phyloP scores from a whole-genome alignment of 1,140 invertebrate genomes.

The Chironomus tepperi region DNA sequence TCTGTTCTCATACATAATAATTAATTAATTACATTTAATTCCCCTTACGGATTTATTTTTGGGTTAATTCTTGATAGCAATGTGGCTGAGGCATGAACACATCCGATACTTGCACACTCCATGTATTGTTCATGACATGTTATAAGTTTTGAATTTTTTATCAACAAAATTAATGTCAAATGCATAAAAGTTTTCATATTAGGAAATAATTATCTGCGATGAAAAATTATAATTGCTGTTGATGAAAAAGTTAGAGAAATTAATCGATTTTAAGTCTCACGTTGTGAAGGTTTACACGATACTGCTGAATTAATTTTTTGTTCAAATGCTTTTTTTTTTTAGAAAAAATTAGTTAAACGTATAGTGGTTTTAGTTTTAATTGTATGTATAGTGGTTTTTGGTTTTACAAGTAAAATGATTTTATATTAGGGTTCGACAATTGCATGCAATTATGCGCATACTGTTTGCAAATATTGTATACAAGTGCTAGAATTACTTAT shows the following conservation, averaged over 20 bases:
- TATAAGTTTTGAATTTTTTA: background rate
- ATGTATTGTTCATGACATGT: background rate
- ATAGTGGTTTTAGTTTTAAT: background rate
- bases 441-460: too few relatives aligned
- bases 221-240: background rate
- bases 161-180: background rate
- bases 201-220: background rate
- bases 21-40: too few relatives aligned
- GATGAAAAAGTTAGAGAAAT: too few relatives aligned
- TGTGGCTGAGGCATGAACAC: conserved; percentile 15
- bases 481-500: too few relatives aligned
- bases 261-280: background rate
- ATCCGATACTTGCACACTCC: background rate
- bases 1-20: too few relatives aligned
- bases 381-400: too few relatives aligned
- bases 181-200: background rate
- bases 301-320: background rate
- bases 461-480: too few relatives aligned
- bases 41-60: background rate
- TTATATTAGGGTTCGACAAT: too few relatives aligned
- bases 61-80: background rate
- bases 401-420: too few relatives aligned
- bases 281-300: background rate
- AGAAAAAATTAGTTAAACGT: background rate
- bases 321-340: background rate